A percentile compares a stretch with the other conserved stretches of the same genome.
phyloP scores from a whole-genome alignment of 2,113 vertebrate genomes.

The Macquaria ambigua region DNA sequence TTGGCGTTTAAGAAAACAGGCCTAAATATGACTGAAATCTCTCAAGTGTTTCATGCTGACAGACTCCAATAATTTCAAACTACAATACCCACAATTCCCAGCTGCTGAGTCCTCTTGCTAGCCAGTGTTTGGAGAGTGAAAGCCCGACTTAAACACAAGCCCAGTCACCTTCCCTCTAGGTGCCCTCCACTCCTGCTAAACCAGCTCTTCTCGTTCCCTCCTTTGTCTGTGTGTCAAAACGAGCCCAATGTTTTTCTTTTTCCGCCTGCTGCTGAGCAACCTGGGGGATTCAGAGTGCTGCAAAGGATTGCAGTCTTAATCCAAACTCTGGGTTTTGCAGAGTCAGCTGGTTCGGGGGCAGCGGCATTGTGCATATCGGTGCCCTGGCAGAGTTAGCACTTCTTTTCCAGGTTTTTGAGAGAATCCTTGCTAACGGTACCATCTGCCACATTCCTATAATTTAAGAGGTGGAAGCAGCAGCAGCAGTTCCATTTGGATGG shows the following conservation, averaged over 20 bases:
- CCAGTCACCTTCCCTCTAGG: conserved; percentile 34
- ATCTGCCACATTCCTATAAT: conserved; percentile 43
- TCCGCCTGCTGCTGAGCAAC: conserved; percentile 74
- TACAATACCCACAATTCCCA: conserved; percentile 11
- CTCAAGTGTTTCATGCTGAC: not conserved
- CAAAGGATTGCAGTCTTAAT: conserved; percentile 65
- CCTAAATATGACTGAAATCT: not conserved
- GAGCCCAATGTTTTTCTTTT: conserved; percentile 61
- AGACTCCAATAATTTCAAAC: conserved; percentile 2
- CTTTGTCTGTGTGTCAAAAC: conserved; percentile 66
- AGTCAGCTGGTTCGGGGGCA: conserved; percentile 69
- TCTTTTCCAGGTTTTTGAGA: conserved; percentile 19
- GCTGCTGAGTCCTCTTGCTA: conserved; percentile 8
- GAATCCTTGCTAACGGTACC: conserved; percentile 4
- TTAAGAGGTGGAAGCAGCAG: conserved; percentile 1
- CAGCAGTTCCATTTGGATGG: not conserved
- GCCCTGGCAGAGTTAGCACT: conserved; percentile 25
- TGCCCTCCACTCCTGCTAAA: conserved; percentile 57
- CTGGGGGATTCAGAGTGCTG: conserved; percentile 53
- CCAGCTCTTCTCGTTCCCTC: conserved; percentile 65
- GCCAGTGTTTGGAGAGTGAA: conserved; percentile 59
- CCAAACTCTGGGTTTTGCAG: conserved; percentile 59
- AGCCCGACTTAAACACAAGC: conserved; percentile 40
- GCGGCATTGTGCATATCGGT: conserved; percentile 30
- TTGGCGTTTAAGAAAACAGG: not conserved